phyloP scores from a whole-genome alignment of 2,113 vertebrate species.

The Tamias sibiricus region DNA sequence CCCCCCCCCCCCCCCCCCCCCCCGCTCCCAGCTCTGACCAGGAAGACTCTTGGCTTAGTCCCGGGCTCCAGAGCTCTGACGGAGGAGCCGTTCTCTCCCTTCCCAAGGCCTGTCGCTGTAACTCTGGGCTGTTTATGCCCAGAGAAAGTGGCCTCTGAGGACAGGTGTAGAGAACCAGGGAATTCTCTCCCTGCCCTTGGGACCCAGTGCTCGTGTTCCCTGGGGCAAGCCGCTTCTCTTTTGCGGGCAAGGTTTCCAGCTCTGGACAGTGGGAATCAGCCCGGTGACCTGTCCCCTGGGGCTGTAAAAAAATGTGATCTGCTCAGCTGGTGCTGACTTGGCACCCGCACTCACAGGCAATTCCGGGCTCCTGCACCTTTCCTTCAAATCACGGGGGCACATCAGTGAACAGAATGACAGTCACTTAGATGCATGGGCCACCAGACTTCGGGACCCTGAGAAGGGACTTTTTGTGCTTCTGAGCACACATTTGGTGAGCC shows the following conservation, averaged over 20 bases:
- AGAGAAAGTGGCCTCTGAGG: background rate
- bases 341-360: background rate
- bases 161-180: accelerated
- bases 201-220: accelerated
- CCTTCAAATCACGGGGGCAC: background rate
- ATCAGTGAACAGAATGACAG: background rate
- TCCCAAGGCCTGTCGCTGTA: background rate
- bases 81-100: background rate
- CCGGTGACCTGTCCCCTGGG: background rate
- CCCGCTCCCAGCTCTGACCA: background rate
- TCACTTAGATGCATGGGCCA: background rate
- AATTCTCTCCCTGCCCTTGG: background rate
- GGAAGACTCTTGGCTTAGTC: background rate
- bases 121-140: background rate
- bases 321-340: background rate
- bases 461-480: background rate
- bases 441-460: background rate
- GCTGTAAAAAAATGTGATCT: background rate
- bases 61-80: accelerated
- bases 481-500: background rate
- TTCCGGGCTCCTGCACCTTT: background rate
- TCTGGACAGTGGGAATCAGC: background rate
- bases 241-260: background rate
- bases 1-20: no score
- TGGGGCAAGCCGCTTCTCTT: background rate